Base-by-base conservation (phyloP, 2,113 vertebrate species). In the Osmerus mordax region DNA sequence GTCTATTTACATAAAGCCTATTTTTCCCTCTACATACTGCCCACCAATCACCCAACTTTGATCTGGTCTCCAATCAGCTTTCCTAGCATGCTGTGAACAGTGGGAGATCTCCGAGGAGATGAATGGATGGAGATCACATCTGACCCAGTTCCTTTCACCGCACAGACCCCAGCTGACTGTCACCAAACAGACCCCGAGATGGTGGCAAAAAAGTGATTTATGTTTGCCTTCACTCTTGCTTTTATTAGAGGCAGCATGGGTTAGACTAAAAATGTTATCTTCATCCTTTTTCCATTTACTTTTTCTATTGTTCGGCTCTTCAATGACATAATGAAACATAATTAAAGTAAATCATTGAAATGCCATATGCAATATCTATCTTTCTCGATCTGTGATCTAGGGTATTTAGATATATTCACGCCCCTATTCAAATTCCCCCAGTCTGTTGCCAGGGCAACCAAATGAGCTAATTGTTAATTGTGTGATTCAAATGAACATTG, bases 41-140 rank as follows among this genome's bases (percentile, higher is more conserved):
- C 66, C 69, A 47, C 21, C 65, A 14, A 28, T 67, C 66, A 8
- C 53, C 28, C 55, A 70, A 29, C 73, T 76, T 77, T 76, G 54
- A 80, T 66, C 61, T 19, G 13, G 9, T 79, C 59, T 71, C 65
- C 54, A 65, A 73, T 73, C 61, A 73, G 51, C 29, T 75, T 25
- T 64, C 1, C 15, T 1, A 0, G 3, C 16, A 68, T 65, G 51
- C 51, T 1, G 19, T 6, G 41, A 80, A 53, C 70, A 62, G 51
- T 72, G 70, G 67, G 75, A 61, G 54, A 41, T 53, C 70, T 70
- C 62, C 68, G 54, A 58, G 51, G 12, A 53, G 73, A 79, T 16
- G 64, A 65, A 65, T 63, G 65, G 65, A 41, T 19, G 58, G 36
- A 8, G 15, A 3, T 18, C 15, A 16, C 55, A 19, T 65, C 18